Evolutionary conservation across 2,113 vertebrate species (phyloP), one percentile per base, ranked within the genome.

Genomic region (Pelvicachromis taeniatus): DNA sequence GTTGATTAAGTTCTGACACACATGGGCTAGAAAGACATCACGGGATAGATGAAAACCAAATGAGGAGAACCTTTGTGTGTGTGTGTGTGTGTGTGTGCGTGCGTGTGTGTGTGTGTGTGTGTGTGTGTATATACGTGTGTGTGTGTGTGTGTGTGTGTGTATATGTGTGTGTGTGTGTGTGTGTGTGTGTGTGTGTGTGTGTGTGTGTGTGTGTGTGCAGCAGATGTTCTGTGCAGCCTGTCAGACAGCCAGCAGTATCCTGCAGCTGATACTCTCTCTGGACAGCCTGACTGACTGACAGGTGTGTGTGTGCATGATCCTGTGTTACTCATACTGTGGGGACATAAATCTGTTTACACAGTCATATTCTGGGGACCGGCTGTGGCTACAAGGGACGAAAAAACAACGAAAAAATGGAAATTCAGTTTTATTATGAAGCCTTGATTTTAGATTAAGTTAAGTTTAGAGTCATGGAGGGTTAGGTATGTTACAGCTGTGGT

Each of bases 1-100:
- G 88, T 91, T 89, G 63, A 58, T 94, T 89, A 92, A 92, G 65
- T 86, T 87, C 86, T 91, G 91, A 91, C 85, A 92, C 87, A 81
- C 75, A 26, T 23, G 58, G 63, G 77, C 52, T 83, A 63, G 73
- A 78, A 78, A 56, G n/a, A 93, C 83, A 84, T 93, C 90, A 92
- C 54, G 53, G 86, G 81, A 84, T 77, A 19, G 38, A 56, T 91
- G 92, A 94, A 92, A 94, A 93, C 88, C 94, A 54, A 78, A 73
- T 78, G 83, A 75, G 84, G 75, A 88, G 81, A 91, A 87, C 59
- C 50, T 38, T 16, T 53, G 52, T 81, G 77, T 77, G 12, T 45
- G 42, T 65, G 14, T 83, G 8, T 50, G 52, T 77, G 73, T 38
- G 45, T 16, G 45, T 17, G 48, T 26, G 58, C 35, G 26, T 29